Percentiles rank a stretch among this genome's conserved stretches.
These are phyloP conservation scores for Oreochromis mossambicus DNA, from an alignment of 2,797 vertebrate genomes.

Conservation along the genomic window DNA sequence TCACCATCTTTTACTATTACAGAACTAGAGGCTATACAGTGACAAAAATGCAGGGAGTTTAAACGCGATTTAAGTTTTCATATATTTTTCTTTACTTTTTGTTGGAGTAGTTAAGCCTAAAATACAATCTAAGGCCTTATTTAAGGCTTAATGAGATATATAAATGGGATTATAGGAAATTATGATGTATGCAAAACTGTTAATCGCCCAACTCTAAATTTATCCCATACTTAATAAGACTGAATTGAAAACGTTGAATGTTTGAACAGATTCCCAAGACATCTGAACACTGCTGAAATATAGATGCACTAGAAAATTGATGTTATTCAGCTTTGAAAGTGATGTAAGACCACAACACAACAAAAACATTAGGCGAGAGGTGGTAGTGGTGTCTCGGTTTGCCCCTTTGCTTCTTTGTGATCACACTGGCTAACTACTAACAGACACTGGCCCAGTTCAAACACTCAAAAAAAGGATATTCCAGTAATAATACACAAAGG, in stretches of 20 bases:
- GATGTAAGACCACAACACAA: neutral
- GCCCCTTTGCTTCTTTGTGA: neutral
- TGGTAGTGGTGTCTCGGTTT: neutral
- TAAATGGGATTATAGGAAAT: neutral
- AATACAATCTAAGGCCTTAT: neutral
- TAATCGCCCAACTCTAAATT: neutral
- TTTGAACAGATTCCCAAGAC: neutral
- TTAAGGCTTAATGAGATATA: neutral
- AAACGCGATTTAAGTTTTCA: neutral
- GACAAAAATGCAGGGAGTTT: neutral
- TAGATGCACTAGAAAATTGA: neutral
- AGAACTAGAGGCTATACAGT: constrained; percentile 41
- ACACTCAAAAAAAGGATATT: neutral
- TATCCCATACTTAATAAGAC: neutral
- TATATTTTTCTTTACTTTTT: neutral
- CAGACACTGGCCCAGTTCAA: neutral
- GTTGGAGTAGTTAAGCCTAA: neutral
- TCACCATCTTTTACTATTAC: constrained; percentile 13
- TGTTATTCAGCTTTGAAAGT: neutral
- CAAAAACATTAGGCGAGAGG: neutral
- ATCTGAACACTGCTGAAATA: neutral
- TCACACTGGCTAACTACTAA: neutral
- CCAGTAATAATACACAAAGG: neutral
- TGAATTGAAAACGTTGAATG: neutral
- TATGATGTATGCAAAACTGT: neutral